phyloP scores from a whole-genome alignment of 2,797 vertebrate species.

The Silurus lanzhouensis region DNA sequence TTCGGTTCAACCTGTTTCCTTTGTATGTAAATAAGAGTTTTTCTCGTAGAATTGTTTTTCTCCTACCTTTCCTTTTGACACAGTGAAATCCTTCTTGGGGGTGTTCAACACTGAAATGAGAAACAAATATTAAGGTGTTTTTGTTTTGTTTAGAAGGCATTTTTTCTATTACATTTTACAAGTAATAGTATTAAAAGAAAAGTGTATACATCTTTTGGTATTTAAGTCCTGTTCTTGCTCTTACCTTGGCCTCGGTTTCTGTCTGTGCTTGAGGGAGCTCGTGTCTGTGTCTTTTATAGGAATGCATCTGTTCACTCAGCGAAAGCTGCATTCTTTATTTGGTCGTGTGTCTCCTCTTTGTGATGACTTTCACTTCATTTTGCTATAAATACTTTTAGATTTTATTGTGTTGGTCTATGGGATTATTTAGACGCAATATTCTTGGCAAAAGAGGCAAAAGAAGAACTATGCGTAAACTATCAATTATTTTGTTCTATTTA shows the following conservation, averaged over 20 bases:
- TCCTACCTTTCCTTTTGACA: slow-evolving; percentile 6
- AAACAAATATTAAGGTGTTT: not conserved
- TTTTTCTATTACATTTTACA: too few species aligned
- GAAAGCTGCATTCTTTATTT: slow-evolving; percentile 23
- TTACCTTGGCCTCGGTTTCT: not conserved
- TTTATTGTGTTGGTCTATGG: not conserved
- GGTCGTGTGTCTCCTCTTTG: slow-evolving; percentile 3
- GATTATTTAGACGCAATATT: not conserved
- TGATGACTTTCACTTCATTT: slow-evolving; percentile 12
- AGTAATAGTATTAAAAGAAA: too few species aligned
- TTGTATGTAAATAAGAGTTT: not conserved
- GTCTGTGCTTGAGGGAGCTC: slow-evolving; percentile 13
- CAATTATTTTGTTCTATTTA: not conserved
- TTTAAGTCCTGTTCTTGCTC: not conserved
- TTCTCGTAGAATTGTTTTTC: not conserved
- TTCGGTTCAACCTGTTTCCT: not conserved
- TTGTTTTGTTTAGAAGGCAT: not conserved
- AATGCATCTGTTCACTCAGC: slow-evolving; percentile 28
- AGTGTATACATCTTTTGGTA: too few species aligned
- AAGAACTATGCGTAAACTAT: not conserved
- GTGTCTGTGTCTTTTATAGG: slow-evolving; percentile 24
- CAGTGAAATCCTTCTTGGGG: not conserved
- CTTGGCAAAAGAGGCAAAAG: not conserved
- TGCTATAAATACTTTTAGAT: not conserved
- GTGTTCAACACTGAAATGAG: slow-evolving; percentile 9